Percentiles rank a stretch among this genome's conserved stretches.
These are phyloP conservation scores for Mycetomoellerius zeteki DNA, from an alignment of 1,140 invertebrate species.

Conservation along the genomic window DNA sequence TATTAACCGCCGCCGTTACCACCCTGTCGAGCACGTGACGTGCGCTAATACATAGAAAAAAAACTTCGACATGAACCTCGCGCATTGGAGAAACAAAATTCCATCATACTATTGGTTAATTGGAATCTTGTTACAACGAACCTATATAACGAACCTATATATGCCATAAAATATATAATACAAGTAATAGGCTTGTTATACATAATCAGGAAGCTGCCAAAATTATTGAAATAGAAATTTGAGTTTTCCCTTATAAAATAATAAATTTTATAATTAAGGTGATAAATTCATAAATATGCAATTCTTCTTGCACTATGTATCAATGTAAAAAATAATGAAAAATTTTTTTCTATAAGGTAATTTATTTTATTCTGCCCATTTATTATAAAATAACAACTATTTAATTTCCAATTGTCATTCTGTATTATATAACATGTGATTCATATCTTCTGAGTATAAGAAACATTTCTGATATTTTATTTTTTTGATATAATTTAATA, in stretches of 20 bases:
- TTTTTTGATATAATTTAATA: slow-evolving; percentile 10
- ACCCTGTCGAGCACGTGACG: slow-evolving; percentile 21
- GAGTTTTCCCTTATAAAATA: not conserved
- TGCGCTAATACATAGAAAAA: slow-evolving; percentile 32
- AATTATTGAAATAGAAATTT: not conserved
- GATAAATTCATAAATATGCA: not conserved
- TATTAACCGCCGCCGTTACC: slow-evolving; percentile 36
- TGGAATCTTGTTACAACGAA: not conserved
- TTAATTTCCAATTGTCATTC: not conserved
- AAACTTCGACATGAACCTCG: not conserved
- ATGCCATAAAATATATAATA: not conserved
- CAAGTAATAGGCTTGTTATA: not conserved
- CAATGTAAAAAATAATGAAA: not conserved
- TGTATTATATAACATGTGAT: not conserved
- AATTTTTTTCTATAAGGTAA: not conserved
- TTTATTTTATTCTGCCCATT: not conserved
- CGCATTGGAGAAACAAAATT: slow-evolving; percentile 2
- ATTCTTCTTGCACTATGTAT: not conserved
- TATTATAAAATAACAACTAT: not conserved
- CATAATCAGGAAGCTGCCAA: not conserved
- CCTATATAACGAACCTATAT: too few species aligned
- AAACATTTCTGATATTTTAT: not conserved
- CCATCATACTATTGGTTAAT: not conserved
- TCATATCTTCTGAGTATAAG: not conserved
- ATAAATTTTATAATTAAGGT: not conserved